These are phyloP conservation scores for Corella eumyota DNA, from an alignment of 23 tunicate genomes.

Conservation along the genomic window DNA sequence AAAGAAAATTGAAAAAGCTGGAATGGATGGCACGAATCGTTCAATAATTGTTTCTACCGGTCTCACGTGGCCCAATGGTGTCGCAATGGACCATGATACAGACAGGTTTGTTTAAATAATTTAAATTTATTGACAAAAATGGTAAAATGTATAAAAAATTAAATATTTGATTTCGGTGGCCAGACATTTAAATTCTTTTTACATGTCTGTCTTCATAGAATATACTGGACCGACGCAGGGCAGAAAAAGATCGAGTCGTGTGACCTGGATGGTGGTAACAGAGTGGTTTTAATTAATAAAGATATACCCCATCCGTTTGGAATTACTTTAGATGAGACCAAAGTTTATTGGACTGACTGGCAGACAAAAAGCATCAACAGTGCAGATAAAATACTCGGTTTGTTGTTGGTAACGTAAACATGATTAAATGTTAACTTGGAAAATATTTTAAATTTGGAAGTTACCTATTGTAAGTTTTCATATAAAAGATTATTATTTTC, in stretches of 20 bases:
- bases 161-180: too few relatives aligned
- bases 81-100: constrained; percentile 40
- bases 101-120: constrained; percentile 21
- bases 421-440: background rate
- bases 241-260: constrained; percentile 51
- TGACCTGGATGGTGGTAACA: constrained; percentile 43
- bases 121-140: background rate
- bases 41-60: constrained; percentile 30
- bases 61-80: constrained; percentile 72
- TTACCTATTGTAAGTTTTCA: background rate
- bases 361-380: constrained; percentile 16
- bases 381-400: constrained; percentile 53
- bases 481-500: background rate
- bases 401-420: background rate
- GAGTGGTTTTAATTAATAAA: constrained; percentile 7
- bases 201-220: too few relatives aligned
- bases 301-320: constrained; percentile 72
- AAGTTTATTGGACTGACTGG: constrained; percentile 92
- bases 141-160: too few relatives aligned
- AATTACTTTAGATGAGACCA: constrained; percentile 39
- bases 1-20: constrained; percentile 74
- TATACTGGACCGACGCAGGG: constrained; percentile 81
- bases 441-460: too few relatives aligned
- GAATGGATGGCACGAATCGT: constrained; percentile 73
- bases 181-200: too few relatives aligned